These are phyloP conservation scores for Itoplectis maculator DNA, from an alignment of 2,888 invertebrate genomes.

Conservation along the genomic window DNA sequence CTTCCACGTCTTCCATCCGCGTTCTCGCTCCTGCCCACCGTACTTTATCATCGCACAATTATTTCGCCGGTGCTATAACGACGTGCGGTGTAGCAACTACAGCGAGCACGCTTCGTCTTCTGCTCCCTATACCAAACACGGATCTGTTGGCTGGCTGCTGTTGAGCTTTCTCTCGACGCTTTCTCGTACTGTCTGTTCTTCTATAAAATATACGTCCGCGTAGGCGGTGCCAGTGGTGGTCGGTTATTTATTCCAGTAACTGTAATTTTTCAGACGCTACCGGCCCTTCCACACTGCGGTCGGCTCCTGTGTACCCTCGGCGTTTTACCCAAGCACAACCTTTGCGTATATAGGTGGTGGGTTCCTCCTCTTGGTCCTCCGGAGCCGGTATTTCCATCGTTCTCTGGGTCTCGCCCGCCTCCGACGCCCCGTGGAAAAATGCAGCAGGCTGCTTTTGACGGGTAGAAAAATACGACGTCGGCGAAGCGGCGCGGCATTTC, in stretches of 20 bases:
- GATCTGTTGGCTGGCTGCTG: background rate
- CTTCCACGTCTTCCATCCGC: constrained; percentile 54
- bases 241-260: constrained; percentile 81
- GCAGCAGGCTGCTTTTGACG: constrained; percentile 82
- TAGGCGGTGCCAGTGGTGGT: constrained; percentile 74
- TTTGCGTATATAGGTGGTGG: constrained; percentile 18
- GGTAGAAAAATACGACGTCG: constrained; percentile 80
- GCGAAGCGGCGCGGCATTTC: constrained; percentile 69
- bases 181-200: constrained; percentile 65
- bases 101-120: constrained; percentile 59
- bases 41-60: constrained; percentile 79
- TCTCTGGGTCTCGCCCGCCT: constrained; percentile 25
- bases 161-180: constrained; percentile 1
- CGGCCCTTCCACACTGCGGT: constrained; percentile 4
- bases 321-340: background rate
- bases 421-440: constrained; percentile 76
- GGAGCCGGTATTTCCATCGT: constrained; percentile 5
- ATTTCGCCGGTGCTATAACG: constrained; percentile 69
- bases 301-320: background rate
- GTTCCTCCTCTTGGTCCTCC: constrained; percentile 15
- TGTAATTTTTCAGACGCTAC: constrained; percentile 81
- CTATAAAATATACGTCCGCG: constrained; percentile 77
- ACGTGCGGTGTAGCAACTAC: constrained; percentile 20
- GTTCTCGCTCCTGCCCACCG: constrained; percentile 46
- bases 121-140: constrained; percentile 8